phyloP scores from a whole-genome alignment of 30 jellyfish, hydroid and myxozoan genomes.

The Mastigias papua region DNA sequence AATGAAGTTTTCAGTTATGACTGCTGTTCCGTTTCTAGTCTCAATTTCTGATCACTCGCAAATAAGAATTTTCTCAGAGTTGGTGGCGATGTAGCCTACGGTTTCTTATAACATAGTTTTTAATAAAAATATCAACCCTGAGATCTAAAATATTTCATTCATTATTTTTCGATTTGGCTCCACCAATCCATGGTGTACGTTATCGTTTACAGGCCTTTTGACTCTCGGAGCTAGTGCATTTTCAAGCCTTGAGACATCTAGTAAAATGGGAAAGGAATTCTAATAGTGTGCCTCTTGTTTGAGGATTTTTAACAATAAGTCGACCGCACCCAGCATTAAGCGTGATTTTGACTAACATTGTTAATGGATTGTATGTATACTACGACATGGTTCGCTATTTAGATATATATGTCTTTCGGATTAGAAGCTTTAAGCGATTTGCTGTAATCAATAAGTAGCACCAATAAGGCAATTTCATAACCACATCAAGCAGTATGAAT shows the following conservation, averaged over 20 bases:
- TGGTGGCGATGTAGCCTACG: too few species aligned
- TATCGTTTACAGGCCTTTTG: not conserved
- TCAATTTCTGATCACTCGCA: too few species aligned
- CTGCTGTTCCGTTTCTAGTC: too few species aligned
- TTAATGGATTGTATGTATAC: not conserved
- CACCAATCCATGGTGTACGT: not conserved
- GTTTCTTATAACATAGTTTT: not conserved
- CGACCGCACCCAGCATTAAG: slow-evolving; percentile 1
- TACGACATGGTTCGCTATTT: not conserved
- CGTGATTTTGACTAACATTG: not conserved
- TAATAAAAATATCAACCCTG: not conserved
- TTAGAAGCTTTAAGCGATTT: not conserved
- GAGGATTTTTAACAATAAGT: not conserved
- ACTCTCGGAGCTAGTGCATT: not conserved
- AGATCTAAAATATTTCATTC: not conserved
- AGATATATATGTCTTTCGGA: not conserved
- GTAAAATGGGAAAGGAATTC: not conserved
- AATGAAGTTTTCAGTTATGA: too few species aligned
- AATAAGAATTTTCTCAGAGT: too few species aligned
- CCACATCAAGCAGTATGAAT: too few species aligned
- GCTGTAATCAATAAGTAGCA: not conserved
- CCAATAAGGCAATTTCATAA: not conserved
- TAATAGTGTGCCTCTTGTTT: not conserved
- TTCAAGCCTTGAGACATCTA: not conserved
- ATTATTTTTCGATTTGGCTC: not conserved